A percentile compares a stretch with the other conserved stretches of the same genome.
Conservation (phyloP, 1,140 invertebrate species). For the Drosophila rhopaloa region DNA sequence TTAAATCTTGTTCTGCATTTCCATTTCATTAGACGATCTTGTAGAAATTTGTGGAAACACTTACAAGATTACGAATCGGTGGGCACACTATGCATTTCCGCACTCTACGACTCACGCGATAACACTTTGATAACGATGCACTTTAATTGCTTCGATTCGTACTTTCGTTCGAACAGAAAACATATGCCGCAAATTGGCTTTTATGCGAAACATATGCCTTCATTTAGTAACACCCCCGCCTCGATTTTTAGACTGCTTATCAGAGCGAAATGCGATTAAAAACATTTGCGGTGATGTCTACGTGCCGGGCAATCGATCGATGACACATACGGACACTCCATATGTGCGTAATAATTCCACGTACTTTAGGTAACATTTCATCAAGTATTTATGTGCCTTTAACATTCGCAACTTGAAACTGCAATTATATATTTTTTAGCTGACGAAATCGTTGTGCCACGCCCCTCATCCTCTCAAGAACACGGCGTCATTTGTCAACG, state of each 20-base stretch:
- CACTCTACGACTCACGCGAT: conserved; percentile 5
- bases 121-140: conserved; percentile 26
- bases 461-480: background rate
- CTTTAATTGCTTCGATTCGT: conserved; percentile 25
- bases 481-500: conserved; percentile 52
- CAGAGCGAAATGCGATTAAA: conserved; percentile 47
- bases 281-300: conserved; percentile 49
- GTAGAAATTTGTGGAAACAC: background rate
- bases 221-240: conserved; percentile 8
- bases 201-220: conserved; percentile 53
- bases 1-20: too few relatives aligned
- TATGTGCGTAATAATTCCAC: conserved; percentile 48
- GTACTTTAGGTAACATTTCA: conserved; percentile 23
- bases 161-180: conserved; percentile 26
- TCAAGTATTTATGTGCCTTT: conserved; percentile 7
- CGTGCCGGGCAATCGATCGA: conserved; percentile 45
- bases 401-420: conserved; percentile 2
- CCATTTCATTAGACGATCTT: background rate
- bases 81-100: background rate
- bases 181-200: conserved; percentile 63
- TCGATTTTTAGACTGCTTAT: conserved; percentile 20
- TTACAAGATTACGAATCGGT: background rate
- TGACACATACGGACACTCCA: conserved; percentile 42
- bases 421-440: conserved; percentile 4
- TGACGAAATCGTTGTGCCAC: conserved; percentile 14